These are phyloP conservation scores for Spialia ferax DNA, from an alignment of 2,888 invertebrate species.

Conservation along the genomic window DNA sequence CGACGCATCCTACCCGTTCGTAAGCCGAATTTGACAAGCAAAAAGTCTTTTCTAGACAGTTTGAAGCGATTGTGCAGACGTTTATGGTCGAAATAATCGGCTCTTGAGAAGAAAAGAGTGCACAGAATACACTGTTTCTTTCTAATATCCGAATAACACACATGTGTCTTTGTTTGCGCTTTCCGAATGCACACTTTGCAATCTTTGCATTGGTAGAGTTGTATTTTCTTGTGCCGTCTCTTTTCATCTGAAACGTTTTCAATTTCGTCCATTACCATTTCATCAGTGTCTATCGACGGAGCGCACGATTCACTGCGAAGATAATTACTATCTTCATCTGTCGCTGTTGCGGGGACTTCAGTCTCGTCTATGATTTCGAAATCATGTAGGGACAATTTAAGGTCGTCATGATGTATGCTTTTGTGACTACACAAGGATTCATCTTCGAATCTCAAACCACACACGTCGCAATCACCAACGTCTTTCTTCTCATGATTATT, in stretches of 20 bases:
- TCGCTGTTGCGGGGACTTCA: not conserved
- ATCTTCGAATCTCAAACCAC: not conserved
- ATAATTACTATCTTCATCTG: not conserved
- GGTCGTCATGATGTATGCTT: not conserved
- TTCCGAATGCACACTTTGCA: slow-evolving; percentile 29
- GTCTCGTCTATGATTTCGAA: not conserved
- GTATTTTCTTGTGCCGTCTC: not conserved
- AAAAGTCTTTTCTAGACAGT: slow-evolving; percentile 30
- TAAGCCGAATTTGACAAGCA: slow-evolving; percentile 12
- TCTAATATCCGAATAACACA: slow-evolving; percentile 33
- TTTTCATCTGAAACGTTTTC: slow-evolving; percentile 7
- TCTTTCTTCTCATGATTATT: not conserved
- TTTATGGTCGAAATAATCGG: slow-evolving; percentile 6
- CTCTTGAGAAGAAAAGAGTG: slow-evolving; percentile 12
- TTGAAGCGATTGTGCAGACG: slow-evolving; percentile 1
- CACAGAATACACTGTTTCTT: slow-evolving; percentile 26
- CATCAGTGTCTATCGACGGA: not conserved
- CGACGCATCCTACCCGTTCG: not conserved
- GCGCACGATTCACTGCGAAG: not conserved
- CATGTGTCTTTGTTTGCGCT: slow-evolving; percentile 5
- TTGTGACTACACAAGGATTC: not conserved
- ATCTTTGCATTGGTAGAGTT: slow-evolving; percentile 33
- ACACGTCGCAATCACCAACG: not conserved
- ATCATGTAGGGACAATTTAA: not conserved
- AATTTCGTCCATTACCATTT: not conserved